phyloP scores from a whole-genome alignment of 2,888 invertebrate species.

The Chromoteleia sp. region DNA sequence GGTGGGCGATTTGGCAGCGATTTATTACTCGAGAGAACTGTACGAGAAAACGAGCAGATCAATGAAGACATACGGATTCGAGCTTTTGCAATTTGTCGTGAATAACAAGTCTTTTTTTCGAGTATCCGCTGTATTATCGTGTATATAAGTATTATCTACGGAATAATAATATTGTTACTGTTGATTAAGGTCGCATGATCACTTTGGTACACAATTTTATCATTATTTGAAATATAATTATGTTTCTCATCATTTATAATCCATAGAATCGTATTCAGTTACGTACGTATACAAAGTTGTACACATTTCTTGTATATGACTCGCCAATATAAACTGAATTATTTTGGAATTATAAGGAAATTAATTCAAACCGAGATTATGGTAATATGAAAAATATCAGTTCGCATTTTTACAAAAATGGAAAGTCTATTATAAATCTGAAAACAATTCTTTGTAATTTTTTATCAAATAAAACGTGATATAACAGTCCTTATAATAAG shows the following conservation, averaged over 20 bases:
- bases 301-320: no score
- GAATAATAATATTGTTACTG: constrained; percentile 5
- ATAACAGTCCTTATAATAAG: constrained; percentile 9
- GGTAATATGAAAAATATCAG: no score
- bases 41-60: constrained; percentile 22
- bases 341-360: no score
- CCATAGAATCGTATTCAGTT: no score
- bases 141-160: constrained; percentile 11
- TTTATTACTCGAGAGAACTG: constrained; percentile 37
- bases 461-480: neutral
- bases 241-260: no score
- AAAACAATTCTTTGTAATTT: constrained; percentile 5
- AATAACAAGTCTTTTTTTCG: constrained; percentile 24
- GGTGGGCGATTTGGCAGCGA: constrained; percentile 64
- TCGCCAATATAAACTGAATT: no score
- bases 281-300: no score
- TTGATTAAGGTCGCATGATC: no score
- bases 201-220: no score
- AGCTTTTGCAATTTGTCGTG: constrained; percentile 34
- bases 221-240: no score
- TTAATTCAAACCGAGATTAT: no score
- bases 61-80: constrained; percentile 46
- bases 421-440: neutral
- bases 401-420: neutral
- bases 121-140: constrained; percentile 11